These are phyloP conservation scores for Mastigias papua DNA, from an alignment of 30 jellyfish, hydroid and myxozoan genomes.

Conservation along the genomic window DNA sequence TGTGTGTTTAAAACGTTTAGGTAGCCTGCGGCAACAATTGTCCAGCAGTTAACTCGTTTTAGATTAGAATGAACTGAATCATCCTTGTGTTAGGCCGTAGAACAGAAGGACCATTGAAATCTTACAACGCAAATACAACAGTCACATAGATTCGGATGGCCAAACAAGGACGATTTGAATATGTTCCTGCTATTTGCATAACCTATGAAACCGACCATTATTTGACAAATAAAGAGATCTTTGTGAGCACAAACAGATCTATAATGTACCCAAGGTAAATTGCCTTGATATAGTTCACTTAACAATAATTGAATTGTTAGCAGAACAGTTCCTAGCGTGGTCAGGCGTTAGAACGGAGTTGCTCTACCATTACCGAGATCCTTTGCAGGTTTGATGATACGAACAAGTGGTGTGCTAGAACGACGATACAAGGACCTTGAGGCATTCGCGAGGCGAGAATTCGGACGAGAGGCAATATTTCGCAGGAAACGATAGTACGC, in stretches of 20 bases:
- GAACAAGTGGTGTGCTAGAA: no score
- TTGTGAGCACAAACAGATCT: neutral
- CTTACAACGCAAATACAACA: constrained; percentile 1
- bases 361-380: neutral
- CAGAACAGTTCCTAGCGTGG: neutral
- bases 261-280: constrained; percentile 12
- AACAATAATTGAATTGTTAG: neutral
- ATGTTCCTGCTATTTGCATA: constrained; percentile 7
- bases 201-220: neutral
- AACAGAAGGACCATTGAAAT: neutral
- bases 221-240: constrained; percentile 5
- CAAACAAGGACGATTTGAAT: neutral
- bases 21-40: neutral
- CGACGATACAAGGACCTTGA: no score
- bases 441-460: no score
- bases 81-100: neutral
- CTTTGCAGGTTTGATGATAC: neutral
- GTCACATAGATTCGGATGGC: neutral
- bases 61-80: neutral
- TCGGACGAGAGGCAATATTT: no score
- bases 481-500: no score
- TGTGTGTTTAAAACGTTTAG: neutral
- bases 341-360: neutral
- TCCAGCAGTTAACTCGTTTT: neutral
- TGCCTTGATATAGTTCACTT: neutral